Percentiles rank a stretch among this genome's conserved stretches.
Evolutionary conservation across 2,113 vertebrate species (phyloP).

Genomic region (Nymphicus hollandicus): DNA sequence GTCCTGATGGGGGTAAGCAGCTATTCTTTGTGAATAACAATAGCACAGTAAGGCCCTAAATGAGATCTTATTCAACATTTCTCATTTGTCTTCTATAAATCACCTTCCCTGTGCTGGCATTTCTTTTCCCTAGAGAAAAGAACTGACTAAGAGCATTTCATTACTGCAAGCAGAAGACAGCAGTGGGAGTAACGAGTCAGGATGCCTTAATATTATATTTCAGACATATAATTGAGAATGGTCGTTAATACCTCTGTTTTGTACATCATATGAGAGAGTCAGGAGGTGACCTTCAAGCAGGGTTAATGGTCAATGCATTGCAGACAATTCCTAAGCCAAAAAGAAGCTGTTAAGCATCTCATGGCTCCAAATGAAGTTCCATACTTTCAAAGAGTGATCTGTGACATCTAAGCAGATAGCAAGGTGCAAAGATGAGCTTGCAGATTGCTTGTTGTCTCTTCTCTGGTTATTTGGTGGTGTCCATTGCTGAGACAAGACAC

Average conservation of each 20-base stretch:
- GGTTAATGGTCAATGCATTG: neutral
- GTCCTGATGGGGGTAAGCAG: neutral
- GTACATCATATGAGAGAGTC: neutral
- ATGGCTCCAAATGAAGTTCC: neutral
- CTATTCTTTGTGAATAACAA: neutral
- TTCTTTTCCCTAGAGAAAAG: neutral
- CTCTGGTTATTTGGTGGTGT: neutral
- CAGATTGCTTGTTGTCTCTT: neutral
- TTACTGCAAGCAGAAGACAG: neutral
- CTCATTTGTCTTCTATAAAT: conserved; percentile 9
- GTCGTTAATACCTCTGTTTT: neutral
- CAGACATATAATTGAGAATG: neutral
- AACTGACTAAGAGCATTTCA: neutral
- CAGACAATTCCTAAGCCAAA: neutral
- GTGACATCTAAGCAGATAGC: neutral
- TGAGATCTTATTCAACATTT: neutral
- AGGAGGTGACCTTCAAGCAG: neutral
- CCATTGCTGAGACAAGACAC: neutral
- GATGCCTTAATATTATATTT: neutral
- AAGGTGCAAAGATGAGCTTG: neutral
- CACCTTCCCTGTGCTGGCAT: neutral
- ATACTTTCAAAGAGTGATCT: neutral
- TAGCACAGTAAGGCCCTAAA: neutral
- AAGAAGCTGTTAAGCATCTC: neutral
- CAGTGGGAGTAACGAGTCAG: neutral